Evolutionary conservation across 2,888 invertebrate species (phyloP), one percentile per base, ranked within the genome.

Genomic region (Euproctis similis): DNA sequence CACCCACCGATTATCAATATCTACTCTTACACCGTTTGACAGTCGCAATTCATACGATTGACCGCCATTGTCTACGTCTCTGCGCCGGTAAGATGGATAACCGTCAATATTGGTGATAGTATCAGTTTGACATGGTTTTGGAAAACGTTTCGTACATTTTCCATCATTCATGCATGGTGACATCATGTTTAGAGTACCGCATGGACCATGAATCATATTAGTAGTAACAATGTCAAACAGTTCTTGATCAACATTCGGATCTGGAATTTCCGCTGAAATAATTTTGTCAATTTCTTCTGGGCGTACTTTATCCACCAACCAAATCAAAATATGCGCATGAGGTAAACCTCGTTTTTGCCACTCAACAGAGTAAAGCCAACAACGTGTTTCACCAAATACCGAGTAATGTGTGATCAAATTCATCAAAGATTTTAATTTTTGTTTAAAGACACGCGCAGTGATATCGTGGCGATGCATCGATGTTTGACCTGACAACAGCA

Each of bases 221-320:
- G 4, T 31, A 1, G 12, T 25, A 10, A 36, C 28, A 14, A 24
- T 30, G 6, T 32, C 27, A 28, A 27, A 24, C n/a, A 36, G 10
- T 16, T 24, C 12, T 18, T 24, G 19, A 13, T 28, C 24, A 24
- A 13, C 9, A 4, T 2, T 12, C 8, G 20, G 17, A 11, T 31
- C 31, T 3, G 28, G 28, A 28, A 28, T 28, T 23, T 28, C 28
- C 1, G 58, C 57, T 11, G 36, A 53, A 33, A 57, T 57, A 1
- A 65, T 25, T 18, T 11, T 24, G 48, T 62, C 60, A 12, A 61
- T 55, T 41, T 57, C 31, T 12, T 54, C 36, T 14, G 57, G 46
- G 8, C 29, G 16, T 1, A 59, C 45, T 35, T 36, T 50, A 8
- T 55, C 36, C 6, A 31, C 18, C n/a, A 60, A 25, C 24, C 46